Evolutionary conservation across 2,888 invertebrate genomes (phyloP).

Genomic region (Zaprionus obscuricornis): DNA sequence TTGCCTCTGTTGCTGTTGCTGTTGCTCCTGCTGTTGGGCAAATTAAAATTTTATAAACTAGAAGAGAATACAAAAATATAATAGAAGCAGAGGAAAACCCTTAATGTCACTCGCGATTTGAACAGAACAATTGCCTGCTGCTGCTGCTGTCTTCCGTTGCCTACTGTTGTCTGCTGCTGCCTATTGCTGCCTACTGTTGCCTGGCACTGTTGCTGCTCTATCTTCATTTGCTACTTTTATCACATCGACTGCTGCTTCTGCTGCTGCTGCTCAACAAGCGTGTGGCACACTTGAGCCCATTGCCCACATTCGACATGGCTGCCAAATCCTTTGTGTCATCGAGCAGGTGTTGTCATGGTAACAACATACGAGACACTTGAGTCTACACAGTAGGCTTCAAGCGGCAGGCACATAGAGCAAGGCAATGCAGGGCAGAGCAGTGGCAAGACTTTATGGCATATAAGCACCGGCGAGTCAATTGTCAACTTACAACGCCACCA

Average conservation of each 20-base stretch:
- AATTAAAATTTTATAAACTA: slow-evolving; percentile 69
- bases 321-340: slow-evolving; percentile 62
- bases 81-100: slow-evolving; percentile 41
- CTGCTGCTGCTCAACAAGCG: slow-evolving; percentile 1
- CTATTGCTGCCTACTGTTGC: too few relatives aligned
- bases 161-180: too few relatives aligned
- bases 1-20: too few relatives aligned
- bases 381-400: slow-evolving; percentile 19
- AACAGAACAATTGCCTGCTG: slow-evolving; percentile 25
- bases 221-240: slow-evolving; percentile 13
- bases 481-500: slow-evolving; percentile 66
- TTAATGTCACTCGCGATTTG: slow-evolving; percentile 63
- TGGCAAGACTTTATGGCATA: slow-evolving; percentile 19
- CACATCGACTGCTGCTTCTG: too few relatives aligned
- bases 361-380: slow-evolving; percentile 60
- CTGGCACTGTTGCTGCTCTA: too few relatives aligned
- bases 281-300: slow-evolving; percentile 40
- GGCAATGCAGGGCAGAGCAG: neutral
- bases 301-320: slow-evolving; percentile 22
- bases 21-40: slow-evolving; percentile 35
- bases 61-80: slow-evolving; percentile 49
- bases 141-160: too few relatives aligned
- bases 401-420: neutral
- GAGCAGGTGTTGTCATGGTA: slow-evolving; percentile 66
- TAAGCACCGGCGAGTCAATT: slow-evolving; percentile 60